Conservation (phyloP, 35 echinoderm and acorn worm species). For the Strongylocentrotus purpuratus region DNA sequence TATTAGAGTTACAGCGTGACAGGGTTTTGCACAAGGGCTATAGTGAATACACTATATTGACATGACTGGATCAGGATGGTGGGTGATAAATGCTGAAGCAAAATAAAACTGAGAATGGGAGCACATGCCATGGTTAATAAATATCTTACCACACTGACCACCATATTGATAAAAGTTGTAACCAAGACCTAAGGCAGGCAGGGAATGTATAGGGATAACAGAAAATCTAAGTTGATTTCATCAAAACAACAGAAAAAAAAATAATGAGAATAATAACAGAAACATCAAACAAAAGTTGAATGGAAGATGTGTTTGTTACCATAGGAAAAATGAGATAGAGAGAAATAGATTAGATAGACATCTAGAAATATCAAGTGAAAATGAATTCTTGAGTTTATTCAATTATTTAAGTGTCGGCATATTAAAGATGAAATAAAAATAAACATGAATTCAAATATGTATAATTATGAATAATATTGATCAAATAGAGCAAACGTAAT, state of each 20-base stretch:
- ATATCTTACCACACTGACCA: conserved; percentile 52
- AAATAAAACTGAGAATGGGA: neutral
- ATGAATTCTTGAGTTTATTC: neutral
- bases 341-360: neutral
- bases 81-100: neutral
- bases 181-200: conserved; percentile 46
- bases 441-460: neutral
- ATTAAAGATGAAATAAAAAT: neutral
- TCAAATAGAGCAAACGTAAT: neutral
- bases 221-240: conserved; percentile 37
- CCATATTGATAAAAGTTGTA: conserved; percentile 53
- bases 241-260: conserved; percentile 16
- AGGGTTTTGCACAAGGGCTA: neutral
- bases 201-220: conserved; percentile 48
- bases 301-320: neutral
- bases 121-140: conserved; percentile 17
- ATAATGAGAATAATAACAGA: neutral
- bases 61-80: neutral
- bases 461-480: neutral
- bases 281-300: neutral
- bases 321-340: neutral
- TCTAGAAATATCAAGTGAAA: neutral
- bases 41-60: neutral
- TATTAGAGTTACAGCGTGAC: neutral
- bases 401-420: neutral